These are phyloP conservation scores for Pachypsylla venusta DNA, from an alignment of 1,140 invertebrate genomes.

Conservation along the genomic window DNA sequence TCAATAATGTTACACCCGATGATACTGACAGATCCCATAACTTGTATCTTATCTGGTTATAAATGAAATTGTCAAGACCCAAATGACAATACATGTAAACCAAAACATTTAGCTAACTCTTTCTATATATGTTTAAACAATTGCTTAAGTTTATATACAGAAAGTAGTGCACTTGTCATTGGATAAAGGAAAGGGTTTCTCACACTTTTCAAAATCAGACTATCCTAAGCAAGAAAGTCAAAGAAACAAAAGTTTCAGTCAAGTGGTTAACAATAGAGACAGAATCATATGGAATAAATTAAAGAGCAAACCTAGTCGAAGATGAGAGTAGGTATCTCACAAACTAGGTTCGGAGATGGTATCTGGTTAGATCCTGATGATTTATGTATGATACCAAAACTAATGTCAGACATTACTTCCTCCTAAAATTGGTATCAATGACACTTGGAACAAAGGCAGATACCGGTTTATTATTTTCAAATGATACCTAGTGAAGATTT, in stretches of 20 bases:
- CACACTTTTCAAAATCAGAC: conserved; percentile 3
- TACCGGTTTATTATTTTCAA: too few species aligned
- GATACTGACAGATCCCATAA: too few species aligned
- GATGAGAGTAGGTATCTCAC: conserved; percentile 4
- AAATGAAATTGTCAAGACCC: too few species aligned
- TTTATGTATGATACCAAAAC: conserved; percentile 6
- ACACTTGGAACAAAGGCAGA: too few species aligned
- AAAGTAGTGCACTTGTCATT: neutral
- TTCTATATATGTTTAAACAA: too few species aligned
- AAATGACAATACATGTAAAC: too few species aligned
- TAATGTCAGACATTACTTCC: conserved; percentile 8
- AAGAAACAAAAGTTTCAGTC: neutral
- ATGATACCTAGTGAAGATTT: too few species aligned
- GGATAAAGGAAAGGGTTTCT: neutral
- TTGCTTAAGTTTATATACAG: too few species aligned
- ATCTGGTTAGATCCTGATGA: neutral
- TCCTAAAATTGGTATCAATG: too few species aligned
- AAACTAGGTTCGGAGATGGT: conserved; percentile 8
- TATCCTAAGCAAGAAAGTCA: neutral
- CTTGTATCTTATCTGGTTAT: too few species aligned
- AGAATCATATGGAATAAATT: conserved; percentile 6
- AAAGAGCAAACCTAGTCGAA: neutral
- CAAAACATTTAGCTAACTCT: too few species aligned
- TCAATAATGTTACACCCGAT: too few species aligned
- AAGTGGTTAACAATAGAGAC: conserved; percentile 4